Percentiles rank a stretch among this genome's conserved stretches.
Conservation (phyloP, 1,140 invertebrate species). For the Zaprionus capensis region DNA sequence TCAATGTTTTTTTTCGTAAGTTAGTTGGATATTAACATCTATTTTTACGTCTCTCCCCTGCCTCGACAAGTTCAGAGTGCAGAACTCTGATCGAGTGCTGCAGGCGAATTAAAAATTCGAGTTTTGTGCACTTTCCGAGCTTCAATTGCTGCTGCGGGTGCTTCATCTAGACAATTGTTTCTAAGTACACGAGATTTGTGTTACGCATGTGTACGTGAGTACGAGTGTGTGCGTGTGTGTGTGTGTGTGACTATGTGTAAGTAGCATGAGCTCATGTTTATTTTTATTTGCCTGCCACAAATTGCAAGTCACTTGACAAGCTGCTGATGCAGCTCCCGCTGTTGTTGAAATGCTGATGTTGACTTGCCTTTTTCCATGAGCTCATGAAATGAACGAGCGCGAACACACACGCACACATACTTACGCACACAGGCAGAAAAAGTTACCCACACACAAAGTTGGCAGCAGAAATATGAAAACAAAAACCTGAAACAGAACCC, state of each 20-base stretch:
- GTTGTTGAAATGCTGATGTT: constrained; percentile 84
- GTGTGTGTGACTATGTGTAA: constrained; percentile 48
- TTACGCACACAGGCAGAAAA: constrained; percentile 11
- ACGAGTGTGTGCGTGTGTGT: constrained; percentile 13
- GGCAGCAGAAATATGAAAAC: constrained; percentile 11
- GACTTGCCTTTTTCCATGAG: constrained; percentile 82
- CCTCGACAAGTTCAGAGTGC: constrained; percentile 45
- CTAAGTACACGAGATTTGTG: constrained; percentile 60
- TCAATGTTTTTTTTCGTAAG: constrained; percentile 12
- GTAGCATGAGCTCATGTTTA: constrained; percentile 84
- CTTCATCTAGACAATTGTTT: constrained; percentile 64
- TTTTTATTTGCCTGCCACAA: constrained; percentile 82
- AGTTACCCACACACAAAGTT: constrained; percentile 27
- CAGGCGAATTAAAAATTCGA: constrained; percentile 55
- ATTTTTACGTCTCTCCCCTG: constrained; percentile 40
- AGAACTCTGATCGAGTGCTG: constrained; percentile 35
- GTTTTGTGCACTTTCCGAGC: constrained; percentile 54
- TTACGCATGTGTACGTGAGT: constrained; percentile 12
- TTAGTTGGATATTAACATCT: constrained; percentile 57
- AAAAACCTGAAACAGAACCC: constrained; percentile 47
- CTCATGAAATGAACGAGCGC: constrained; percentile 41
- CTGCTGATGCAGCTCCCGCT: constrained; percentile 84
- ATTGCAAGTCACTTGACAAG: constrained; percentile 84
- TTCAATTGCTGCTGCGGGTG: constrained; percentile 75
- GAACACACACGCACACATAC: constrained; percentile 35